Conservation (phyloP, 2,113 vertebrate genomes). For the Hirundichthys speculiger region DNA sequence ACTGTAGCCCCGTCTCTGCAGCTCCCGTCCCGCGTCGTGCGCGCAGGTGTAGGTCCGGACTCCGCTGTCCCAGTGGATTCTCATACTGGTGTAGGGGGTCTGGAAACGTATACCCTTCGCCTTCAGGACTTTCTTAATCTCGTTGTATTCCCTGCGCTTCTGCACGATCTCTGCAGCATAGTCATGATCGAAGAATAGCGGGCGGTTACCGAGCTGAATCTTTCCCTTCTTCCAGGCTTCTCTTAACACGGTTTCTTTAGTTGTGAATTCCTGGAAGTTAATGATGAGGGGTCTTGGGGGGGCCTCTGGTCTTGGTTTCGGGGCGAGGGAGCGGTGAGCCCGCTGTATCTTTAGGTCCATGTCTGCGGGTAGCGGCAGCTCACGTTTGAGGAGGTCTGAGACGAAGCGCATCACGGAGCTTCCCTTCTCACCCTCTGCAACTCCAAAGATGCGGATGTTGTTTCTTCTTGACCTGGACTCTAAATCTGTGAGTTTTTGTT, state of each 20-base stretch:
- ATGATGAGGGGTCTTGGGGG: accelerated
- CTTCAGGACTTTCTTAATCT: background rate
- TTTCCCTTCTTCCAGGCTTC: too few species aligned
- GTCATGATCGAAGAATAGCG: background rate
- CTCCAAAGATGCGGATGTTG: background rate
- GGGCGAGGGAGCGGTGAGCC: background rate
- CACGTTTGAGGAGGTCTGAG: background rate
- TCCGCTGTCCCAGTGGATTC: background rate
- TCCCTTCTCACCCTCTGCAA: background rate
- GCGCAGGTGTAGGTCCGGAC: background rate
- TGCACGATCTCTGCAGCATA: too few species aligned
- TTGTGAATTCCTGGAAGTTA: too few species aligned
- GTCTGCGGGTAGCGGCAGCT: background rate
- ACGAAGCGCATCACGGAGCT: background rate
- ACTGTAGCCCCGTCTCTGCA: background rate
- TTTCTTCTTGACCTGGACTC: background rate
- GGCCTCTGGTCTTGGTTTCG: background rate
- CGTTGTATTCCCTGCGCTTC: background rate
- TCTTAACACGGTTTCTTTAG: too few species aligned
- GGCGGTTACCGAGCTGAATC: background rate
- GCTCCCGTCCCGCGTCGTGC: background rate
- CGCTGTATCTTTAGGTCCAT: background rate
- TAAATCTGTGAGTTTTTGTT: background rate
- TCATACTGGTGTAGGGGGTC: background rate
- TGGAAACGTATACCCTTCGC: background rate